Base-by-base conservation (phyloP, 2,113 vertebrate genomes). In the Oxygymnocypris stewartii region DNA sequence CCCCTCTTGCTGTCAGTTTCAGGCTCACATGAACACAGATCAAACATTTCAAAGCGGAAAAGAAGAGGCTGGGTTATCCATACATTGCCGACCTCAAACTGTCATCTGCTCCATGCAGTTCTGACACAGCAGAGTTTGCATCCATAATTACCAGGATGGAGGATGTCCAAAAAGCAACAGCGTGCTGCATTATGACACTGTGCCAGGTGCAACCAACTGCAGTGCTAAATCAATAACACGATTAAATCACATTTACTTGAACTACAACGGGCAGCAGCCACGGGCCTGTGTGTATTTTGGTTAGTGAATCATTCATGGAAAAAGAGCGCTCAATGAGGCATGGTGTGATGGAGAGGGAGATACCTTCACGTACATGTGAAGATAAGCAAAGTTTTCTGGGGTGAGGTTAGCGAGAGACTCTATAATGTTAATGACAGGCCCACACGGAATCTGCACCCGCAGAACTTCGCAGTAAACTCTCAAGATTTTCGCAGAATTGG, bases 101-200 rank as follows among this genome's bases (percentile, higher is more conserved):
- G 89, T 87, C 87, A 87, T 78, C 20, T n/a, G 63, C 54, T 65
- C n/a, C 8, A 85, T 74, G 71, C 42, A 65, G 69, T 75, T 89
- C 47, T 86, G 75, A 67, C 74, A 82, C 65, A 49, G 79, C 20
- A 74, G 28, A 16, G 31, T 69, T 84, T 88, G 77, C 78, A 74
- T 88, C 31, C 25, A 63, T 86, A 81, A 82, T 86, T 73, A 65
- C 23, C 65, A 74, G 47, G 42, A 20, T 81, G 73, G 65, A 76
- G 78, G 67, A 57, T 40, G 25, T 74, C 57, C 71, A 71, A 59
- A 49, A 61, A 73, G 61, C 81, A 77, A 11, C 67, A 82, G 79
- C 12, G 6, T 82, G 76, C 59, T 88, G 87, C 87, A 85, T 85
- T 85, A 85, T 78, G 87, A 88, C 84, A 83, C 59, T 25, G 37